A percentile compares a stretch with the other conserved stretches of the same genome.
phyloP scores from a whole-genome alignment of 2,797 vertebrate genomes.

The Cynodonichthys magdalenae region DNA sequence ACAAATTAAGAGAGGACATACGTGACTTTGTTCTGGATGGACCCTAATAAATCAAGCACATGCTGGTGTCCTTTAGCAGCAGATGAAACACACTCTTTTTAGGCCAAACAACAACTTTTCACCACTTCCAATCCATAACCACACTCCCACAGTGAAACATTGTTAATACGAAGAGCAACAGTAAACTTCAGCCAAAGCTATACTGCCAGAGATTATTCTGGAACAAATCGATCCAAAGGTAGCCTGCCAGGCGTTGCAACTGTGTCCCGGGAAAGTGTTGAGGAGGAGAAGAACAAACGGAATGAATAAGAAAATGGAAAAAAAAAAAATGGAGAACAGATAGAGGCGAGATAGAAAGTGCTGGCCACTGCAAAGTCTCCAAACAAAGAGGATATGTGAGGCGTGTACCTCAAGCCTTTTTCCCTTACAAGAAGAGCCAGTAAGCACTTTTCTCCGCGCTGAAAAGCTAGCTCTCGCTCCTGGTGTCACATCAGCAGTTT shows the following conservation, averaged over 20 bases:
- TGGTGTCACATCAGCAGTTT: constrained; percentile 85
- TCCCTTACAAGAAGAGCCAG: constrained; percentile 82
- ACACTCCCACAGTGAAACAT: constrained; percentile 34
- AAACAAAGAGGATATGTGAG: constrained; percentile 85
- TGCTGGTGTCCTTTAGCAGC: constrained; percentile 13
- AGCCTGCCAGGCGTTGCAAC: constrained; percentile 65
- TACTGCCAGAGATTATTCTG: constrained; percentile 68
- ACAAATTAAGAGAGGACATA: constrained; percentile 18
- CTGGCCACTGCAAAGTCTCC: constrained; percentile 85
- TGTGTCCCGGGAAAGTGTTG: constrained; percentile 69
- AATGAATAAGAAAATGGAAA: constrained; percentile 79
- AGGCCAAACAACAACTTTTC: constrained; percentile 34
- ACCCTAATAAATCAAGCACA: constrained; percentile 22
- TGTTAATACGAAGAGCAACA: constrained; percentile 57
- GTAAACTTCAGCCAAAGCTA: constrained; percentile 65
- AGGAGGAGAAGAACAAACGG: constrained; percentile 74
- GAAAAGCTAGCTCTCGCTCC: constrained; percentile 79
- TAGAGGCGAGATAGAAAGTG: constrained; percentile 81
- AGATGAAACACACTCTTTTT: constrained; percentile 22
- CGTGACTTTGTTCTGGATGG: constrained; percentile 10
- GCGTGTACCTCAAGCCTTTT: constrained; percentile 83
- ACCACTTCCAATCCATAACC: constrained; percentile 18
- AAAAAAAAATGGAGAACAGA: constrained; percentile 73
- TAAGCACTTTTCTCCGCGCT: constrained; percentile 85
- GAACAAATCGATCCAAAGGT: constrained; percentile 78